Evolutionary conservation across 2,888 invertebrate genomes (phyloP), one percentile per base, ranked within the genome.

Genomic region (Cerastis leucographa): DNA sequence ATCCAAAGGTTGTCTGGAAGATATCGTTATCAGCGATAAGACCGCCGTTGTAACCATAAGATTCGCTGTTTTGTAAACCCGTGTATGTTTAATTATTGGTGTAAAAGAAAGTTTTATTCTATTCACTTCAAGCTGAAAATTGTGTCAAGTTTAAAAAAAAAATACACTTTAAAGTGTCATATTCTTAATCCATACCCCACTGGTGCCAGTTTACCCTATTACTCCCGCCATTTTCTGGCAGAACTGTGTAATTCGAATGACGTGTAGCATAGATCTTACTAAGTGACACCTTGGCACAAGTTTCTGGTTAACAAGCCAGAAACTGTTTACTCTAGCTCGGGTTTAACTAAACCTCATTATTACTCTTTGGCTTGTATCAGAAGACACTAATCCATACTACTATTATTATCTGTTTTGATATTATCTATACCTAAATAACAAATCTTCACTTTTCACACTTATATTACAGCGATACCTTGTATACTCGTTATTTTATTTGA

Each of bases 271-370:
- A 74, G 40, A 85, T 84, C 84, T 78, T 75, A 62, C 51, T 78
- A 75, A 84, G 75, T 84, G 83, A 85, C 84, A 85, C 73, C 71
- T 85, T 84, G 84, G 86, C 84, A 84, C 83, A 44, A 71, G 72
- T 29, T 40, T 66, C 61, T 73, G 61, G 73, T 54, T 78, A 85
- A 79, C 68, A 75, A 70, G 86, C 84, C 84, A 84, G 73, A 78
- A 78, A 71, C 68, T 40, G 62, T 73, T 74, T 35, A 78, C 35
- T 44, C 19, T 61, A 72, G 19, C 35, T 35, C 22, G 35, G 22
- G 59, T 61, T 40, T 70, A 65, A 67, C 46, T 70, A 54, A 70
- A 9, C 2, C 25, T 68, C 42, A 65, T 83, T 71, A 78, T 65
- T 76, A 65, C 61, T 78, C 42, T 46, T 46, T 83, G 59, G 7